A percentile compares a stretch with the other conserved stretches of the same genome.
These are phyloP conservation scores for Pollenia griseotomentosa DNA, from an alignment of 2,888 invertebrate species.

Conservation along the genomic window DNA sequence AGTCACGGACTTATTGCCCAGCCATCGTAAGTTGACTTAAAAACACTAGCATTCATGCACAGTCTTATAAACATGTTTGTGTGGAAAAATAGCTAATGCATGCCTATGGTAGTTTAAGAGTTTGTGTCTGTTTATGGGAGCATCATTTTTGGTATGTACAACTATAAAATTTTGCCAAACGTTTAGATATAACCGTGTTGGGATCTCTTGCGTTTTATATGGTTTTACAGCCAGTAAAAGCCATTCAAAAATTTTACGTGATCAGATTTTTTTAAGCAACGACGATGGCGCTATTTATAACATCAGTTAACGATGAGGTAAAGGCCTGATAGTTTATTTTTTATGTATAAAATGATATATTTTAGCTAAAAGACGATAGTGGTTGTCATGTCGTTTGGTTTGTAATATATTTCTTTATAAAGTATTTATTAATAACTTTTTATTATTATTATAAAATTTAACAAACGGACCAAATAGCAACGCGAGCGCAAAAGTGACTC, in stretches of 20 bases:
- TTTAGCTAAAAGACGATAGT: neutral
- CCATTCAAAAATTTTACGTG: constrained; percentile 82
- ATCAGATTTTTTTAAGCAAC: constrained; percentile 78
- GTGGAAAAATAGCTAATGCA: constrained; percentile 10
- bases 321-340: constrained; percentile 44
- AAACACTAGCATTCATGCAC: constrained; percentile 26
- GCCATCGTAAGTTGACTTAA: too few relatives aligned
- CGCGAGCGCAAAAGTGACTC: too few relatives aligned
- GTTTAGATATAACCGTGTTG: constrained; percentile 41
- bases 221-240: constrained; percentile 77
- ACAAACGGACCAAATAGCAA: too few relatives aligned
- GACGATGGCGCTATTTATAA: constrained; percentile 51
- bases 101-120: neutral
- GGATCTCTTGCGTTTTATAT: constrained; percentile 58
- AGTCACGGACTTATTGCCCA: too few relatives aligned
- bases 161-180: constrained; percentile 45
- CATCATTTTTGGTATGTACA: constrained; percentile 7
- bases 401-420: neutral
- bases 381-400: neutral
- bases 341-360: neutral
- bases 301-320: constrained; percentile 49
- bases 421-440: too few relatives aligned
- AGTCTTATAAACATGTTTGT: neutral
- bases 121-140: neutral
- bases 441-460: too few relatives aligned